Conservation (phyloP, 2,113 vertebrate genomes). For the Astatotilapia flaviijosephi region DNA sequence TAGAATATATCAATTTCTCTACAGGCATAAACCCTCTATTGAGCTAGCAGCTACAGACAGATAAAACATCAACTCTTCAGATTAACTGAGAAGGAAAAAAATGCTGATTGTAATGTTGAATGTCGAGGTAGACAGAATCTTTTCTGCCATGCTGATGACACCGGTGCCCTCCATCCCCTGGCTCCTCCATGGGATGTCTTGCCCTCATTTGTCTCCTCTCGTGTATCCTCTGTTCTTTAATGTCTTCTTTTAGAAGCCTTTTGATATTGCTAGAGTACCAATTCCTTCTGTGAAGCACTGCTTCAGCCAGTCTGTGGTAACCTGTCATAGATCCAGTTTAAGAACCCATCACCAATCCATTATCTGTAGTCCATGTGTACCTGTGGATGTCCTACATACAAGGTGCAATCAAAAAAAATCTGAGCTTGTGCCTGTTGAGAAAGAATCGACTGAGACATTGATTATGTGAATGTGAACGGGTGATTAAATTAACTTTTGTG, state of each 20-base stretch:
- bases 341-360: background rate
- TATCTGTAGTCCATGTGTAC: background rate
- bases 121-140: slow-evolving; percentile 29
- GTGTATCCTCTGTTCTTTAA: background rate
- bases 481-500: background rate
- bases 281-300: slow-evolving; percentile 44
- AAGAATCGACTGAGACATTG: background rate
- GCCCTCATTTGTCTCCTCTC: background rate
- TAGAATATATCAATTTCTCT: slow-evolving; percentile 17
- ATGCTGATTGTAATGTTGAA: slow-evolving; percentile 25
- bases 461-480: background rate
- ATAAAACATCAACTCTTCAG: slow-evolving; percentile 25
- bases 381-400: background rate
- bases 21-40: background rate
- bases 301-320: slow-evolving; percentile 6
- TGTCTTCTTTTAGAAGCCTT: background rate
- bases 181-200: background rate
- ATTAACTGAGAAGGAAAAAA: background rate
- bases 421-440: background rate
- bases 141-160: background rate
- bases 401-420: background rate
- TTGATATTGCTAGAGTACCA: slow-evolving; percentile 5
- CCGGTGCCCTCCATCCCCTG: background rate
- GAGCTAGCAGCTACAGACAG: slow-evolving; percentile 24
- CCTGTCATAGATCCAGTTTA: slow-evolving; percentile 11